Conservation (phyloP, 2,888 invertebrate genomes). For the Oxyteleia sp. region DNA sequence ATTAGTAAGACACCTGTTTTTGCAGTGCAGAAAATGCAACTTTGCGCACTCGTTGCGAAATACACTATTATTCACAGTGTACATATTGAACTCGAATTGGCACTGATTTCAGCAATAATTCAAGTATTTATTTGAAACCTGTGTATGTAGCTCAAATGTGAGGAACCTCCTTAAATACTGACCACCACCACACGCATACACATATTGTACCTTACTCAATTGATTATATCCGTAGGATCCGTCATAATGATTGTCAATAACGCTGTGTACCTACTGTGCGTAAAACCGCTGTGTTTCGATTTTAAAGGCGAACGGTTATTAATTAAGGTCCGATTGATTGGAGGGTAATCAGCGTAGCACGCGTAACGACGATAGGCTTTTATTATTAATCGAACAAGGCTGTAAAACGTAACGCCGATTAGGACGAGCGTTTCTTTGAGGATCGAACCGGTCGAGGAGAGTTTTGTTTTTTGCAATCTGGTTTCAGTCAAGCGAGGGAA, state of each 20-base stretch:
- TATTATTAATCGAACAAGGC: conserved; percentile 60
- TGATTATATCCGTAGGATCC: conserved; percentile 80
- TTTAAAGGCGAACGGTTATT: conserved; percentile 21
- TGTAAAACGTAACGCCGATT: conserved; percentile 69
- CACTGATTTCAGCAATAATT: no score
- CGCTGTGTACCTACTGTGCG: conserved; percentile 78
- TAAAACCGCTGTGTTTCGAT: conserved; percentile 47
- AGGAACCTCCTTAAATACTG: not conserved
- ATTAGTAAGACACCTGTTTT: no score
- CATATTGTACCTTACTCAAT: conserved; percentile 85
- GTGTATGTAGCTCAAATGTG: not conserved
- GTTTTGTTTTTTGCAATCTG: not conserved
- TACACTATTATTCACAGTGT: no score
- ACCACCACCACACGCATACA: conserved; percentile 75
- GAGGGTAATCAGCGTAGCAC: conserved; percentile 43
- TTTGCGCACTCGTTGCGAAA: no score
- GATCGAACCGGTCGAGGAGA: conserved; percentile 52
- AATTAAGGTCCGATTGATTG: conserved; percentile 46
- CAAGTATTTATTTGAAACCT: no score
- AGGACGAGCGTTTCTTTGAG: conserved; percentile 47
- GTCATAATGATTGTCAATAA: conserved; percentile 86
- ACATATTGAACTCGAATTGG: no score
- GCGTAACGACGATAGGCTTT: conserved; percentile 56
- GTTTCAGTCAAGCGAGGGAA: not conserved
- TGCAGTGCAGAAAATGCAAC: no score